Percentiles rank a stretch among this genome's conserved stretches.
Conservation (phyloP, 2,113 vertebrate genomes). For the Muscicapa adusta region DNA sequence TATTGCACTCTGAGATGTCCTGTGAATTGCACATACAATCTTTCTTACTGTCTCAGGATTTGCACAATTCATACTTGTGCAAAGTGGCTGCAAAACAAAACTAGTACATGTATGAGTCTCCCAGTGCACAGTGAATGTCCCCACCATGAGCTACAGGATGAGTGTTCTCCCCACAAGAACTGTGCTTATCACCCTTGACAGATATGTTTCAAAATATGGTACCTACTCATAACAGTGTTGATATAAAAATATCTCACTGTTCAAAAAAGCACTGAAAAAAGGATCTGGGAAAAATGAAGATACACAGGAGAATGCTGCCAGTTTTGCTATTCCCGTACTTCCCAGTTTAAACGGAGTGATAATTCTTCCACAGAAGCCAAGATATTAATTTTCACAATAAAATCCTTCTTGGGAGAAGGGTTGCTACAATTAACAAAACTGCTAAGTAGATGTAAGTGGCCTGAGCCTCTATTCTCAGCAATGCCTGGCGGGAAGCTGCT, state of each 20-base stretch:
- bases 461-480: not conserved
- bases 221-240: not conserved
- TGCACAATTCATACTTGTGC: not conserved
- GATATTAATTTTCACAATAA: constrained; percentile 25
- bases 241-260: not conserved
- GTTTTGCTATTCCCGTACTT: not conserved
- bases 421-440: not conserved
- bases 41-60: not conserved
- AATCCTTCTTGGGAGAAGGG: not conserved
- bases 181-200: not conserved
- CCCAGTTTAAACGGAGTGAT: constrained; percentile 16
- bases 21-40: not conserved
- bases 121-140: not conserved
- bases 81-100: not conserved
- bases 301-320: constrained; percentile 3
- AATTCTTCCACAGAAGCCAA: constrained; percentile 15
- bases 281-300: not conserved
- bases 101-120: not conserved
- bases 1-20: not conserved
- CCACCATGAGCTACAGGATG: not conserved
- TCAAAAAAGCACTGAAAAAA: not conserved
- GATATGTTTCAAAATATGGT: not conserved
- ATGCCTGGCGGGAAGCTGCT: not conserved
- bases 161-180: not conserved
- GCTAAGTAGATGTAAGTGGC: not conserved